Conservation (phyloP, 2,888 invertebrate genomes). For the Parnassius apollo region DNA sequence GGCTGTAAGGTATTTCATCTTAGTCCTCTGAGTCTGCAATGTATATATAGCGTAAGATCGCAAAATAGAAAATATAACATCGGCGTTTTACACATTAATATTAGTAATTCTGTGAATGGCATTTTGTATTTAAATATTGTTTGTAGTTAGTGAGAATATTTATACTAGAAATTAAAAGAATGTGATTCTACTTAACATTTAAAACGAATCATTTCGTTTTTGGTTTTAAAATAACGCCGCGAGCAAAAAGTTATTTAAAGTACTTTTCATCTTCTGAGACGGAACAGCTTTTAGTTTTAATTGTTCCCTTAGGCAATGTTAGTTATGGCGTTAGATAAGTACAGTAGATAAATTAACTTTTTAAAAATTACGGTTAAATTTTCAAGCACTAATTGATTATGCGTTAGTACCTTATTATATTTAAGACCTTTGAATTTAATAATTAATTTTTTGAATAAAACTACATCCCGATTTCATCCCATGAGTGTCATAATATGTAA, state of each 20-base stretch:
- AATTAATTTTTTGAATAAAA: neutral
- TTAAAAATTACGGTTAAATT: conserved; percentile 17
- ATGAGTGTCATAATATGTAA: neutral
- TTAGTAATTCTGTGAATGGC: no score
- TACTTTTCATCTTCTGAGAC: conserved; percentile 16
- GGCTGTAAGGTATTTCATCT: no score
- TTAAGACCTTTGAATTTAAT: no score
- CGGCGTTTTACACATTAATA: no score
- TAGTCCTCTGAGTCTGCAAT: no score
- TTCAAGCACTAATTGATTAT: conserved; percentile 18
- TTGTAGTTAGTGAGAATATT: no score
- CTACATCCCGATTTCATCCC: neutral
- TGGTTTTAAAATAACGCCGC: conserved; percentile 14
- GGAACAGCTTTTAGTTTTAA: conserved; percentile 57
- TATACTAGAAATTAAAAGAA: no score
- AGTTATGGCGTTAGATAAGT: conserved; percentile 25
- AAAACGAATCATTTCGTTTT: conserved; percentile 1
- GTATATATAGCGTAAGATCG: no score
- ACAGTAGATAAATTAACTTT: conserved; percentile 21
- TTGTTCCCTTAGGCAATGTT: conserved; percentile 55
- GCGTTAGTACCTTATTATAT: neutral
- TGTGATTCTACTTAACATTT: neutral
- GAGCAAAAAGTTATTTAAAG: conserved; percentile 8
- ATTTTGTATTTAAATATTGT: no score
- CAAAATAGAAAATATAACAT: no score